Percentiles rank a stretch among this genome's conserved stretches.
These are phyloP conservation scores for Buathra laborator DNA, from an alignment of 2,888 invertebrate genomes.

Conservation along the genomic window DNA sequence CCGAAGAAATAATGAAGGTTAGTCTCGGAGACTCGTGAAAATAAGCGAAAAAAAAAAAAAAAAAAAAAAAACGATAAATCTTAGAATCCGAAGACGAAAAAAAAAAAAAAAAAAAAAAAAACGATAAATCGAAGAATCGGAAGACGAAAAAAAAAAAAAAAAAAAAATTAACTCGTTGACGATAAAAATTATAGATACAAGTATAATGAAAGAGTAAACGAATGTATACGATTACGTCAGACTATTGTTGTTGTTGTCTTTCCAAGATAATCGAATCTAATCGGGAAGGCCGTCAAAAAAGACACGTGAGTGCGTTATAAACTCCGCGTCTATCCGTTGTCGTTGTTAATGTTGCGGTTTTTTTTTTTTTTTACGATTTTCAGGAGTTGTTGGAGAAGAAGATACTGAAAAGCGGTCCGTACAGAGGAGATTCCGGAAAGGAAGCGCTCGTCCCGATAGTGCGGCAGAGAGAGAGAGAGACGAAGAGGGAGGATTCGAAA, in stretches of 20 bases:
- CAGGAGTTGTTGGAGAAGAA: slow-evolving; percentile 85
- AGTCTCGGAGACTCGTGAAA: slow-evolving; percentile 51
- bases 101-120: background rate
- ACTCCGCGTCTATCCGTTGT: slow-evolving; percentile 41
- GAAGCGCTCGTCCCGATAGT: slow-evolving; percentile 78
- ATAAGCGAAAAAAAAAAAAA: slow-evolving; percentile 4
- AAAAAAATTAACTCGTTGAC: background rate
- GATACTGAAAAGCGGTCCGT: slow-evolving; percentile 86
- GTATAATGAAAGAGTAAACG: background rate
- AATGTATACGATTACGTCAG: slow-evolving; percentile 26
- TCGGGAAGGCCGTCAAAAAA: slow-evolving; percentile 69
- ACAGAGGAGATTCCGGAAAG: slow-evolving; percentile 86
- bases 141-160: background rate
- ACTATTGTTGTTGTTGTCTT: slow-evolving; percentile 52
- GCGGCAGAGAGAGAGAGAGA: slow-evolving; percentile 80
- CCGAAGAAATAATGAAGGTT: slow-evolving; percentile 89
- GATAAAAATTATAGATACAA: background rate
- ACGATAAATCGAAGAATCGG: background rate
- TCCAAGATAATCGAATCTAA: slow-evolving; percentile 68
- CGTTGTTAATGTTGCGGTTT: slow-evolving; percentile 1
- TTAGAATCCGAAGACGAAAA: background rate
- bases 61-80: background rate
- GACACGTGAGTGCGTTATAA: slow-evolving; percentile 67
- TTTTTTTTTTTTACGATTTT: slow-evolving; percentile 14
- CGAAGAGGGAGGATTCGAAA: slow-evolving; percentile 77